Percentiles rank a stretch among this genome's conserved stretches.
Conservation (phyloP, 2,113 vertebrate species). For the Nannobrachium achirus region DNA sequence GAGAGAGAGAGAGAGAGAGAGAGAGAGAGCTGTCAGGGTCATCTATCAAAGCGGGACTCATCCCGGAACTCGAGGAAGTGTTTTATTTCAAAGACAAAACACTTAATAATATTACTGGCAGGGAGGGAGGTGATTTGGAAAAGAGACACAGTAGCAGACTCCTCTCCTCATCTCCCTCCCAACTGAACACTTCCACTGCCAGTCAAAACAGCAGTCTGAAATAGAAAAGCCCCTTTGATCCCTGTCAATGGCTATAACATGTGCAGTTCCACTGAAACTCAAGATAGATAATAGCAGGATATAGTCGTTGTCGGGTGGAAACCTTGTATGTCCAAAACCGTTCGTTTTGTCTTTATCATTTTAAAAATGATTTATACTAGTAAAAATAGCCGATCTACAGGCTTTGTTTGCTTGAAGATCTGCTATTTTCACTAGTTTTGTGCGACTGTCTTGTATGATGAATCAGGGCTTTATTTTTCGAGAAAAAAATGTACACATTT, state of each 20-base stretch:
- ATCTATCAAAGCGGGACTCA: slow-evolving; percentile 18
- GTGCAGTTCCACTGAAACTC: slow-evolving; percentile 34
- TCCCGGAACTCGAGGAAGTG: slow-evolving; percentile 17
- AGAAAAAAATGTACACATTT: no score
- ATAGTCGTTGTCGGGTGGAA: no score
- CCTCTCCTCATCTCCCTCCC: slow-evolving; percentile 22
- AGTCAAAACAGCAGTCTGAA: slow-evolving; percentile 53
- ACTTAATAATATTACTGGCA: slow-evolving; percentile 1
- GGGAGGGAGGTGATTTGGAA: slow-evolving; percentile 1
- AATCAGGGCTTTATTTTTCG: no score
- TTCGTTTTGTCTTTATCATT: no score
- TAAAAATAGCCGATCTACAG: no score
- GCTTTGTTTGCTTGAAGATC: no score
- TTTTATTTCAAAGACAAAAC: slow-evolving; percentile 44
- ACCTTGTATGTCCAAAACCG: no score
- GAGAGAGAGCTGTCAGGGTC: slow-evolving; percentile 17
- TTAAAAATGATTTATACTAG: no score
- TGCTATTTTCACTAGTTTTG: no score
- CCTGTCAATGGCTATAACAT: slow-evolving; percentile 50
- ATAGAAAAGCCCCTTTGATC: slow-evolving; percentile 41
- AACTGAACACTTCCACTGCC: slow-evolving; percentile 14
- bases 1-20: not conserved
- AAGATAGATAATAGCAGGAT: slow-evolving; percentile 52
- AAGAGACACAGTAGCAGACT: slow-evolving; percentile 29
- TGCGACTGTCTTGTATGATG: no score